phyloP scores from a whole-genome alignment of 92 coral and sea anemone species.

The Parazoanthus swiftii region DNA sequence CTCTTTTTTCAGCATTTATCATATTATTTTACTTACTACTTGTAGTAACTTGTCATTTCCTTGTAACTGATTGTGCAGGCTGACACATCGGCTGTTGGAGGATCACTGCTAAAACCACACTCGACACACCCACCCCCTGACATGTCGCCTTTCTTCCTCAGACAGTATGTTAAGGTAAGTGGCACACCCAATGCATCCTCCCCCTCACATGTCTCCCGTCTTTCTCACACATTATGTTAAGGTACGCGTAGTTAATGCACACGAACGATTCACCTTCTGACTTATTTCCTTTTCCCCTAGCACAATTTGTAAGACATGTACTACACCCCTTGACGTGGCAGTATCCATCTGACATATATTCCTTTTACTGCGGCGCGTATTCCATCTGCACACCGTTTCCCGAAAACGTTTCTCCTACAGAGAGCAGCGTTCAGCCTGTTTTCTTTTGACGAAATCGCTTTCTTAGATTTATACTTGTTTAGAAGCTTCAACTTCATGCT shows the following conservation, averaged over 20 bases:
- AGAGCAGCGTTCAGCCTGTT: too few species aligned
- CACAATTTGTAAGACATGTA: slow-evolving; percentile 89
- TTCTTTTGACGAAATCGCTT: too few species aligned
- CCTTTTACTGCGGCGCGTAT: slow-evolving; percentile 12
- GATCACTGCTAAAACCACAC: slow-evolving; percentile 83
- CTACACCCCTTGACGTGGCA: slow-evolving; percentile 83
- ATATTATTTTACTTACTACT: too few species aligned
- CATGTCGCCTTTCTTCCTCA: slow-evolving; percentile 97
- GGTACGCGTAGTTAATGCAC: slow-evolving; percentile 37
- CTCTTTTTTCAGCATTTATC: not conserved
- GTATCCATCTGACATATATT: slow-evolving; percentile 88
- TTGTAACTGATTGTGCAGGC: slow-evolving; percentile 47
- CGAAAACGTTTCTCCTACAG: slow-evolving; percentile 22
- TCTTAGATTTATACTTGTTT: too few species aligned
- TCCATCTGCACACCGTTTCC: slow-evolving; percentile 38
- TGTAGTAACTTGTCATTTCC: not conserved
- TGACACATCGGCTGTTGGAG: slow-evolving; percentile 70
- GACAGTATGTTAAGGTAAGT: slow-evolving; percentile 95
- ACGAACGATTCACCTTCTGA: slow-evolving; percentile 47
- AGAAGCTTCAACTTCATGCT: too few species aligned
- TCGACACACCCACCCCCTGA: slow-evolving; percentile 89
- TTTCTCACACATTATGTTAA: slow-evolving; percentile 74
- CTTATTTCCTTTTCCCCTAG: slow-evolving; percentile 93
- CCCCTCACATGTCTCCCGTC: slow-evolving; percentile 90
- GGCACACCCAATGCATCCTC: not conserved